Base-by-base conservation (phyloP, 1,140 invertebrate species). In the Ceratitis capitata region DNA sequence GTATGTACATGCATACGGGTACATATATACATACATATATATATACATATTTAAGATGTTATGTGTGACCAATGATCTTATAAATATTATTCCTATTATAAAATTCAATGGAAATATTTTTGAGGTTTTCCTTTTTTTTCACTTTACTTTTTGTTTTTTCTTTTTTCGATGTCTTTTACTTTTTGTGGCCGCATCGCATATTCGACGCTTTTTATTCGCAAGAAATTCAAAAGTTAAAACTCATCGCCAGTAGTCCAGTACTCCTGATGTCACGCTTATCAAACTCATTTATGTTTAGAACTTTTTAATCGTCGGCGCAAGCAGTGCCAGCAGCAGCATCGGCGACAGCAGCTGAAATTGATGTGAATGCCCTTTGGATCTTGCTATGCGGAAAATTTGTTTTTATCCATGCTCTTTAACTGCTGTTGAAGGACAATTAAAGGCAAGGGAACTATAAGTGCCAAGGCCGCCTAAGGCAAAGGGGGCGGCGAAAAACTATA, bases 231-330 rank as follows among this genome's bases (percentile, higher is more conserved):
- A 56, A 78, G 69, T 78, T 78, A 78, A 45, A n/a, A 78, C 39
- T 42, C 42, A 35, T n/a, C n/a, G n/a, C n/a, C n/a, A n/a, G n/a
- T n/a, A n/a, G n/a, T n/a, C n/a, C n/a, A n/a, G n/a, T 78, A 45
- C 45, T 78, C n/a, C 45, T 42, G 69, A 45, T 78, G 69, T 78
- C 39, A 78, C 45, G 69, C 69, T 78, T 78, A 78, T 78, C 69
- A 78, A 78, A 69, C 19, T 26, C 7, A 7, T n/a, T 9, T 45
- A 23, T 45, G n/a, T 19, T 23, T 1, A 42, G 12, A 45, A 10
- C 14, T 42, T 74, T 39, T 42, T n/a, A 45, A 45, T 10, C 32
- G 39, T n/a, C n/a, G n/a, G n/a, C n/a, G n/a, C n/a, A n/a, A n/a
- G n/a, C n/a, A n/a, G n/a, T 29, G 29, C 23, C 9, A 26, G 39